These are phyloP conservation scores for Scolopax bukidnonensis DNA, from an alignment of 2,797 vertebrate genomes.

Conservation along the genomic window DNA sequence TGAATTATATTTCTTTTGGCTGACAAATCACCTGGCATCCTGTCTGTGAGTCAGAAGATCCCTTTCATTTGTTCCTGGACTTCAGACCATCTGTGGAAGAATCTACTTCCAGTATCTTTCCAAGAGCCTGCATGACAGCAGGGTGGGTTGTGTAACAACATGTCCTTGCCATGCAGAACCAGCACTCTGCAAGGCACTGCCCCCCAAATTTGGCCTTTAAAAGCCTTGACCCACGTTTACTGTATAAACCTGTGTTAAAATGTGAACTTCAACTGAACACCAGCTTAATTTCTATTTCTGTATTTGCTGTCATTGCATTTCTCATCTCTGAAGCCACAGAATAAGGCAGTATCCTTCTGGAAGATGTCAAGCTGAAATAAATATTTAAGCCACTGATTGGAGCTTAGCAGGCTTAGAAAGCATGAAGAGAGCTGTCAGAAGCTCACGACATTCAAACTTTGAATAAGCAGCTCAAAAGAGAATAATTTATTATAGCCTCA, in stretches of 20 bases:
- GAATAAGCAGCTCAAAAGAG: constrained; percentile 28
- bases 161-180: not conserved
- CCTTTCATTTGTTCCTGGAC: not conserved
- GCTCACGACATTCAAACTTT: constrained; percentile 10
- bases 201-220: not conserved
- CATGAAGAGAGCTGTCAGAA: constrained; percentile 38
- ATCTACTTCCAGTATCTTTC: not conserved
- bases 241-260: not conserved
- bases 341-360: constrained; percentile 13
- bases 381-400: constrained; percentile 37
- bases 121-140: not conserved
- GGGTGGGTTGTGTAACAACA: not conserved
- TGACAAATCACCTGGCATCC: not conserved
- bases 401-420: constrained; percentile 39
- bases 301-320: constrained; percentile 33
- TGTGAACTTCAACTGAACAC: constrained; percentile 2
- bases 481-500: constrained; percentile 26
- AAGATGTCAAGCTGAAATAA: constrained; percentile 46
- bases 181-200: not conserved
- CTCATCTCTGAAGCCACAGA: not conserved
- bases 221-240: not conserved
- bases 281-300: constrained; percentile 29
- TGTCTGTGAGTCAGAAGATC: not conserved
- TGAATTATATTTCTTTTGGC: not conserved
- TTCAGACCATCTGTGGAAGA: not conserved